Evolutionary conservation across 2,797 vertebrate genomes (phyloP).

Genomic region (Molothrus aeneus): DNA sequence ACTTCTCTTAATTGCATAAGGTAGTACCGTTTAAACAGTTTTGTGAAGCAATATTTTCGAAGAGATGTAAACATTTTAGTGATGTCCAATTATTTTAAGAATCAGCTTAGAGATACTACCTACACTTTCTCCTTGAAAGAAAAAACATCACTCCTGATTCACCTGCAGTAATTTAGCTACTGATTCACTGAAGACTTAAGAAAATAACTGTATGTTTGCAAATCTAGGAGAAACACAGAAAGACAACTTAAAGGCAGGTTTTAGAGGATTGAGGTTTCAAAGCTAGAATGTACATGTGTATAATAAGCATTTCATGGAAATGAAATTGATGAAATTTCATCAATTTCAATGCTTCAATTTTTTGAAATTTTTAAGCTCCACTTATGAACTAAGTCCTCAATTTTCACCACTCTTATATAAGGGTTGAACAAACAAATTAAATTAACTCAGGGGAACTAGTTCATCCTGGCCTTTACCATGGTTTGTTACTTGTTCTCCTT

Average conservation of each 20-base stretch:
- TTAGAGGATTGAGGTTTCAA: not conserved
- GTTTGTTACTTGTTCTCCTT: not conserved
- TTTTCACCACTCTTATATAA: not conserved
- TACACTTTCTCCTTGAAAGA: not conserved
- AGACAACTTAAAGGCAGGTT: not conserved
- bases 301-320: not conserved
- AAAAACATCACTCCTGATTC: not conserved
- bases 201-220: not conserved
- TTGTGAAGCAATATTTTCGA: not conserved
- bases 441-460: not conserved
- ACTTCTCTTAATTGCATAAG: not conserved
- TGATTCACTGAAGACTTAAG: not conserved
- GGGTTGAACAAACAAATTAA: not conserved
- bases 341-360: not conserved
- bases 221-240: not conserved
- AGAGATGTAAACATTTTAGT: not conserved
- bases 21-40: not conserved
- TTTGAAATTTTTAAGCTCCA: not conserved
- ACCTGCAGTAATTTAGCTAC: not conserved
- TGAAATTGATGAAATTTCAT: not conserved
- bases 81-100: not conserved
- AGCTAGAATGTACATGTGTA: fast-evolving
- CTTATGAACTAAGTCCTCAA: not conserved
- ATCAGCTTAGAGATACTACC: not conserved
- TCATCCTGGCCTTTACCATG: not conserved